phyloP scores from a whole-genome alignment of 2,888 invertebrate species.

The Aleiodes leptofemur region DNA sequence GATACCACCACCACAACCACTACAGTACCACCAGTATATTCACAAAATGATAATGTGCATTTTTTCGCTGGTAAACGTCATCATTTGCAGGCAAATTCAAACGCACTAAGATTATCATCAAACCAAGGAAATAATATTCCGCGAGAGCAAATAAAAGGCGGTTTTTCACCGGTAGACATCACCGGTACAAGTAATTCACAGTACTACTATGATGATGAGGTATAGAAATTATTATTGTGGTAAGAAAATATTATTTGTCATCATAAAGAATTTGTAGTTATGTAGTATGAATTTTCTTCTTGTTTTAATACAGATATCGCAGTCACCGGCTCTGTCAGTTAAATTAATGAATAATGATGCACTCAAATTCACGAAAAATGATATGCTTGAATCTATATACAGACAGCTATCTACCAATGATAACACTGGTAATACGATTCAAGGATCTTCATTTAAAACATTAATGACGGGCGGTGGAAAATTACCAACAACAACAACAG shows the following conservation, averaged over 20 bases:
- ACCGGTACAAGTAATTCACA: not conserved
- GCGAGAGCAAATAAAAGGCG: not conserved
- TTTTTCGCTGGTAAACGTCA: constrained; percentile 53
- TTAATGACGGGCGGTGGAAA: constrained; percentile 56
- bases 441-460: constrained; percentile 59
- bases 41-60: constrained; percentile 47
- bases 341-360: constrained; percentile 50
- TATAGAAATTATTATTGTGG: constrained; percentile 18
- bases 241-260: constrained; percentile 27
- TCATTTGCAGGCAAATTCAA: constrained; percentile 45
- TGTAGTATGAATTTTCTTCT: constrained; percentile 26
- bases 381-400: constrained; percentile 75
- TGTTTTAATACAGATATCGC: constrained; percentile 32
- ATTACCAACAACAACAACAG: constrained; percentile 44
- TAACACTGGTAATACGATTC: constrained; percentile 64
- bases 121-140: not conserved
- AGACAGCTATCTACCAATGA: constrained; percentile 72
- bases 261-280: not conserved
- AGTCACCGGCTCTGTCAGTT: constrained; percentile 11
- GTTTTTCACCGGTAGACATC: not conserved
- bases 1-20: not conserved
- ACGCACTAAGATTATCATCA: constrained; percentile 33
- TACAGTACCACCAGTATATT: constrained; percentile 30
- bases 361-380: constrained; percentile 71
- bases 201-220: constrained; percentile 43